A percentile compares a stretch with the other conserved stretches of the same genome.
These are phyloP conservation scores for Eira barbara DNA, from an alignment of 2,113 vertebrate species.

Conservation along the genomic window DNA sequence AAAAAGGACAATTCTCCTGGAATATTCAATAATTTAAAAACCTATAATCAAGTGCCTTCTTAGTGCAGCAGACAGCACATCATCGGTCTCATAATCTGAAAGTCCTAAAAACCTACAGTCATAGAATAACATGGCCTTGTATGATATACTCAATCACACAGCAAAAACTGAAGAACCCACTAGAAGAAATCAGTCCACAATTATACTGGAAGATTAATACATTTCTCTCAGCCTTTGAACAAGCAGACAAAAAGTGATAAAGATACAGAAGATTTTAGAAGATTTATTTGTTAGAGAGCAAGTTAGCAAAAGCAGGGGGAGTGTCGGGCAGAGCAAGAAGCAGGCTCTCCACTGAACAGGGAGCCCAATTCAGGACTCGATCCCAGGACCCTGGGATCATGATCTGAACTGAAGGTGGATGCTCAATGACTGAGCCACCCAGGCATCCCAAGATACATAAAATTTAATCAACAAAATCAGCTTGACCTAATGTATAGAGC, in stretches of 20 bases:
- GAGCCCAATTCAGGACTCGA: no score
- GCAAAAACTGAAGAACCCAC: not conserved
- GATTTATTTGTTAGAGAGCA: no score
- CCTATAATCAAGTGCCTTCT: not conserved
- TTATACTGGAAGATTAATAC: not conserved
- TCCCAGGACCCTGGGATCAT: no score
- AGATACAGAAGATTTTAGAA: not conserved
- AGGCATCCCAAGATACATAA: not conserved
- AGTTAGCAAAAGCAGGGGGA: no score
- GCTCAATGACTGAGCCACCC: no score
- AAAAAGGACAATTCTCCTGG: not conserved
- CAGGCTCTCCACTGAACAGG: no score
- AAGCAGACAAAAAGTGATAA: not conserved
- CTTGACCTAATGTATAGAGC: not conserved
- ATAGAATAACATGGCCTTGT: not conserved
- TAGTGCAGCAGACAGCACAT: not conserved
- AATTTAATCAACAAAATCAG: not conserved
- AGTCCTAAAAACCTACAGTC: not conserved
- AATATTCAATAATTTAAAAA: not conserved
- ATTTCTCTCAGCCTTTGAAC: not conserved
- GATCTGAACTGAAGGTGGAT: no score
- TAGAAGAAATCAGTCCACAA: not conserved
- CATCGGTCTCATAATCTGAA: not conserved
- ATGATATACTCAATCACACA: not conserved
- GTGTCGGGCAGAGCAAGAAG: no score